Evolutionary conservation across 2,888 invertebrate genomes (phyloP).

Genomic region (Campoletis raptor): DNA sequence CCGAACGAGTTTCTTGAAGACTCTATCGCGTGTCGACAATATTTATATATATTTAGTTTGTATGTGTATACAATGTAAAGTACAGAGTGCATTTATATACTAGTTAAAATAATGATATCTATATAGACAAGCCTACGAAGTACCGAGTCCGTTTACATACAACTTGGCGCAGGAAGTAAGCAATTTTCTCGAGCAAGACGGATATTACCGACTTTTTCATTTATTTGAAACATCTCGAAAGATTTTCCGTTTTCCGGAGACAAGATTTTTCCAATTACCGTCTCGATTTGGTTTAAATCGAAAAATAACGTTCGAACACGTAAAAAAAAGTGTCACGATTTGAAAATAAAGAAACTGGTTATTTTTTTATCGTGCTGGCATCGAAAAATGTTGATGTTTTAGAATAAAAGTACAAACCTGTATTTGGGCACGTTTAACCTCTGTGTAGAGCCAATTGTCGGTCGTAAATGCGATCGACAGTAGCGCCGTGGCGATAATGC

Average conservation of each 20-base stretch:
- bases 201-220: conserved; percentile 31
- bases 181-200: conserved; percentile 49
- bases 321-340: neutral
- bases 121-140: conserved; percentile 4
- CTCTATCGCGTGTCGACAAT: conserved; percentile 5
- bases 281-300: neutral
- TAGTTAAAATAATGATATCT: neutral
- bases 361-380: neutral
- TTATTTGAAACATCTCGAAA: conserved; percentile 26
- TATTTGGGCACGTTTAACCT: conserved; percentile 95
- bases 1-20: conserved; percentile 52
- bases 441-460: conserved; percentile 98
- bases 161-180: conserved; percentile 38
- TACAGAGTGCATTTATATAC: conserved; percentile 6
- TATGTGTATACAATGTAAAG: neutral
- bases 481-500: conserved; percentile 96
- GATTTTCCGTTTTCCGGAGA: conserved; percentile 17
- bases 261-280: conserved; percentile 22
- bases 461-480: conserved; percentile 97
- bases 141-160: conserved; percentile 26
- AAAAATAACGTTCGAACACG: neutral
- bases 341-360: neutral
- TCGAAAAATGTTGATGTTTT: neutral
- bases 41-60: conserved; percentile 2
- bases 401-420: conserved; percentile 88